Percentiles rank a stretch among this genome's conserved stretches.
Conservation (phyloP, 1,140 invertebrate genomes). For the Sminthurides bifidus region DNA sequence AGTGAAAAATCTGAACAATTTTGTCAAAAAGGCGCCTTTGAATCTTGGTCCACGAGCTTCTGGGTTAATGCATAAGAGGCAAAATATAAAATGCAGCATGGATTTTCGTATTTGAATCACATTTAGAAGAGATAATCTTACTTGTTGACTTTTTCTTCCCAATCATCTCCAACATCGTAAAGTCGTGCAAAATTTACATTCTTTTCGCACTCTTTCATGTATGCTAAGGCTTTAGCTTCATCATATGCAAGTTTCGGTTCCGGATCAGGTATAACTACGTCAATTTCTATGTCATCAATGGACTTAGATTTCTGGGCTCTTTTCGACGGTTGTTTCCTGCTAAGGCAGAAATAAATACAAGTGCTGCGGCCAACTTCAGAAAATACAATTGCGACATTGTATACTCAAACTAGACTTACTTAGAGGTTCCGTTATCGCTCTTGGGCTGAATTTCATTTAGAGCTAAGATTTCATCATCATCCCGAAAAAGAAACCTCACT, state of each 20-base stretch:
- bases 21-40: constrained; percentile 55
- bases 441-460: neutral
- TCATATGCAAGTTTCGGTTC: constrained; percentile 43
- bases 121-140: constrained; percentile 30
- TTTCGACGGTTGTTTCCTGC: neutral
- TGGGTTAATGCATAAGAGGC: constrained; percentile 33
- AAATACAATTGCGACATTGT: too few relatives aligned
- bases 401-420: too few relatives aligned
- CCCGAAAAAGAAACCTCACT: neutral
- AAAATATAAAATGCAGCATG: constrained; percentile 1
- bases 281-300: constrained; percentile 17
- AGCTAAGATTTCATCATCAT: neutral
- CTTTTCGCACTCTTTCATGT: constrained; percentile 62
- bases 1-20: constrained; percentile 54
- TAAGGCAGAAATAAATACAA: too few relatives aligned
- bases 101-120: neutral
- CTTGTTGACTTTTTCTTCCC: constrained; percentile 56
- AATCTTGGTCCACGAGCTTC: constrained; percentile 50
- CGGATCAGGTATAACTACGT: constrained; percentile 12
- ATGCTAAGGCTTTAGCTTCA: constrained; percentile 45
- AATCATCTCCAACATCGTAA: constrained; percentile 50
- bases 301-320: neutral
- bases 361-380: too few relatives aligned
- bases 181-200: constrained; percentile 49
- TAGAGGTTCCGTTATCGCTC: too few relatives aligned